Evolutionary conservation across 1,140 invertebrate species (phyloP).

Genomic region (Ceratitis capitata): DNA sequence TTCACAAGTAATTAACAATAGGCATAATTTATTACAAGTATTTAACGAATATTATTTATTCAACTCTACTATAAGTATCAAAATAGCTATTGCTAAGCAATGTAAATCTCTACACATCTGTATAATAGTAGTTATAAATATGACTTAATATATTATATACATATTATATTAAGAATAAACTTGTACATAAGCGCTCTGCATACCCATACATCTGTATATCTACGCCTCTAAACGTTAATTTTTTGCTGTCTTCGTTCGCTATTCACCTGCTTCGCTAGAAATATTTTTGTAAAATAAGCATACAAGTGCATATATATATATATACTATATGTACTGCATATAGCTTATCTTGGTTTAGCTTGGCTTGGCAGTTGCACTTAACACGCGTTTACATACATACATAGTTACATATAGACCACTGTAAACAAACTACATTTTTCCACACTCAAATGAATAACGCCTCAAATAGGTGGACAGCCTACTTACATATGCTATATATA

Average conservation of each 20-base stretch:
- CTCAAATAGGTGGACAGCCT: not conserved
- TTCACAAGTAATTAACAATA: too few relatives aligned
- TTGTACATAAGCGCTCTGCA: not conserved
- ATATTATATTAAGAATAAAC: not conserved
- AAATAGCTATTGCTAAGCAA: not conserved
- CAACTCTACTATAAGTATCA: not conserved
- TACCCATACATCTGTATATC: not conserved
- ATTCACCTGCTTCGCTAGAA: conserved; percentile 18
- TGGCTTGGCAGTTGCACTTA: not conserved
- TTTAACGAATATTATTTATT: too few relatives aligned
- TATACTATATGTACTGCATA: not conserved
- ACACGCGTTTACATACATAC: not conserved
- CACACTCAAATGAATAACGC: not conserved
- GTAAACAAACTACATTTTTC: too few relatives aligned
- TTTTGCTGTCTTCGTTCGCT: not conserved
- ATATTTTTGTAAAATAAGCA: not conserved
- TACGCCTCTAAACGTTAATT: not conserved
- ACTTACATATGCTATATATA: not conserved
- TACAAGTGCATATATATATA: not conserved
- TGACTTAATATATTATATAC: not conserved
- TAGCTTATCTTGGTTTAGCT: not conserved
- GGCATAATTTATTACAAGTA: too few relatives aligned
- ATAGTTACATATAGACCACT: not conserved
- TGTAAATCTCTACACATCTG: not conserved
- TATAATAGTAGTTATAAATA: not conserved